Percentiles rank a stretch among this genome's conserved stretches.
These are phyloP conservation scores for Acanthacorydalis orientalis DNA, from an alignment of 2,888 invertebrate genomes.

Conservation along the genomic window DNA sequence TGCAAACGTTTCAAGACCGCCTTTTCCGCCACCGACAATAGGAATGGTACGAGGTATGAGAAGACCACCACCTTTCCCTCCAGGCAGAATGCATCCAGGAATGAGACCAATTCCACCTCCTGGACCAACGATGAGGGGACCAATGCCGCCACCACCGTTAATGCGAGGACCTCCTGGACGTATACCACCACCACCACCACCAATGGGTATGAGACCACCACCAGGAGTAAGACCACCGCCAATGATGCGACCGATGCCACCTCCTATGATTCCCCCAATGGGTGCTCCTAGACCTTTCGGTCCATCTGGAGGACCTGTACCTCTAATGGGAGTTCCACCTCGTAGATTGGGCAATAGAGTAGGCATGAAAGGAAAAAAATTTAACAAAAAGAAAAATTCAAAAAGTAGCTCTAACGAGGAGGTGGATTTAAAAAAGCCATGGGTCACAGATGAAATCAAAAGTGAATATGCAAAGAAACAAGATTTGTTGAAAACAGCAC, in stretches of 20 bases:
- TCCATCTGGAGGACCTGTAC: conserved; percentile 10
- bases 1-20: conserved; percentile 5
- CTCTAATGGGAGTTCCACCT: conserved; percentile 9
- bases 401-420: conserved; percentile 8
- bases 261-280: conserved; percentile 8
- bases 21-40: conserved; percentile 5
- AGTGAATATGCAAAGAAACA: conserved; percentile 34
- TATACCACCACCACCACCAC: conserved; percentile 10
- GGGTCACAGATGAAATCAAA: conserved; percentile 37
- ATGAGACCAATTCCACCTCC: conserved; percentile 9
- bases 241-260: conserved; percentile 10
- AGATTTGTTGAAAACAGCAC: conserved; percentile 31
- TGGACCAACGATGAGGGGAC: conserved; percentile 13
- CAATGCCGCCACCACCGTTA: conserved; percentile 10
- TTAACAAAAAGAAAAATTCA: conserved; percentile 1
- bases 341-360: conserved; percentile 6
- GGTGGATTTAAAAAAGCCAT: conserved; percentile 32
- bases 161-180: conserved; percentile 9
- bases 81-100: conserved; percentile 11
- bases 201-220: conserved; percentile 13
- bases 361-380: conserved; percentile 1
- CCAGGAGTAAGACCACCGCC: conserved; percentile 17
- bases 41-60: conserved; percentile 14
- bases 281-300: conserved; percentile 12
- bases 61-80: conserved; percentile 14